Base-by-base conservation (phyloP, 2,888 invertebrate genomes). In the Trichopoda pennipes region DNA sequence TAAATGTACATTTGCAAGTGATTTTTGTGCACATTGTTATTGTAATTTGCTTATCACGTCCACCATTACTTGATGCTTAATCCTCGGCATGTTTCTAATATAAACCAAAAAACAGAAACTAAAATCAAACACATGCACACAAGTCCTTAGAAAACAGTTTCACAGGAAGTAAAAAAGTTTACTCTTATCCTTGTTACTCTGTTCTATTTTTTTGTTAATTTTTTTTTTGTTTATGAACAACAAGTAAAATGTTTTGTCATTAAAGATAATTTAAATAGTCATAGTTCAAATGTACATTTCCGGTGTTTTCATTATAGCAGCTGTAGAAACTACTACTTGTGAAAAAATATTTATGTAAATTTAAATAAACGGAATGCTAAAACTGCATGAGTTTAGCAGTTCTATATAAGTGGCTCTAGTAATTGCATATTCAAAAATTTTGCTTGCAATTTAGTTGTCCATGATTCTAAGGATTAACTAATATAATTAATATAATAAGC, bases 191-290 rank as follows among this genome's bases (percentile, higher is more conserved):
- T 12, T 44, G 17, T 17, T 28, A 53, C 32, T 60, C 21, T 68
- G 14, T 32, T 61, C 55, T n/a, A n/a, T n/a, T n/a, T n/a, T n/a
- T n/a, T n/a, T n/a, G n/a, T n/a, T 16, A 69, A 61, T 58, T 74
- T 64, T 49, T 38, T 28, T 23, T 49, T 28, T 28, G 47, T 21
- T 28, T 28, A 55, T 21, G 28, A 28, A 49, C n/a, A 61, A 68
- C 60, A 73, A 60, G 53, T 55, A 61, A 68, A 68, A 68, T 56
- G 38, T 61, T 73, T 66, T 79, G 75, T 88, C 88, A 88, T 89
- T 89, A 88, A 87, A 88, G 87, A 88, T 88, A 88, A 87, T 88
- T 88, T 86, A 86, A 86, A 87, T 86, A 86, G 87, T 86, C 87
- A 87, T 86, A 86, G 88, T 86, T 87, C 86, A 88, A 89, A 86